Base-by-base conservation (phyloP, 1,140 invertebrate genomes). In the Camponotus vicinus region DNA sequence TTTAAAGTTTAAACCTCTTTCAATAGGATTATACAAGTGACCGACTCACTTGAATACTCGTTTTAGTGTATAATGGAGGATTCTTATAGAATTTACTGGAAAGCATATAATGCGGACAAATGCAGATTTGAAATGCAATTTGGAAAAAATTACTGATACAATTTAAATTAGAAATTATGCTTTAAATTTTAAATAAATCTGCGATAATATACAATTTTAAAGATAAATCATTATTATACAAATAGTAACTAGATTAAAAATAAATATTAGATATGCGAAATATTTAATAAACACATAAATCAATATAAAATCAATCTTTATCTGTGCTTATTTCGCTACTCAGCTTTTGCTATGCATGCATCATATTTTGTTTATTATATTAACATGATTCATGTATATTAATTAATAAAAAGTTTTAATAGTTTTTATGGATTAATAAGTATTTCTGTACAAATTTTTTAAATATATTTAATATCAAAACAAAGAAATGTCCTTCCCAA, bases 1-100 rank as follows among this genome's bases (percentile, higher is more conserved):
- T 76, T 63, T 69, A 27, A 55, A 18, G 70, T 78, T 89, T 87
- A 89, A 90, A 82, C 49, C 75, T 89, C 73, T 49, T 88, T 55
- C 59, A 89, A 5, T 40, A 32, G 75, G 79, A 80, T 90, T 45
- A 52, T 52, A 55, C 73, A 49, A 32, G 32, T 67, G 21, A 61
- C 64, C 8, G 21, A 67, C 32, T 61, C 18, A 61, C 42, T 77
- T 9, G 13, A 69, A 32, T 55, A 40, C 9, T 37, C 42, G 15
- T 45, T 85, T 63, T 42, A 85, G 8, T 59, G 13, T 52, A 52
- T 18, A 66, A 66, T 42, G 59, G n/a, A 45, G 40, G 1, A n/a
- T 86, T 71, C 45, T 66, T 61, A 15, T n/a, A 27, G 1, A 57
- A 61, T 55, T 49, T 8, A 34, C 27, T 27, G 42, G 27, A n/a